Evolutionary conservation across 2,113 vertebrate genomes (phyloP).

Genomic region (Neopipo cinnamomea): DNA sequence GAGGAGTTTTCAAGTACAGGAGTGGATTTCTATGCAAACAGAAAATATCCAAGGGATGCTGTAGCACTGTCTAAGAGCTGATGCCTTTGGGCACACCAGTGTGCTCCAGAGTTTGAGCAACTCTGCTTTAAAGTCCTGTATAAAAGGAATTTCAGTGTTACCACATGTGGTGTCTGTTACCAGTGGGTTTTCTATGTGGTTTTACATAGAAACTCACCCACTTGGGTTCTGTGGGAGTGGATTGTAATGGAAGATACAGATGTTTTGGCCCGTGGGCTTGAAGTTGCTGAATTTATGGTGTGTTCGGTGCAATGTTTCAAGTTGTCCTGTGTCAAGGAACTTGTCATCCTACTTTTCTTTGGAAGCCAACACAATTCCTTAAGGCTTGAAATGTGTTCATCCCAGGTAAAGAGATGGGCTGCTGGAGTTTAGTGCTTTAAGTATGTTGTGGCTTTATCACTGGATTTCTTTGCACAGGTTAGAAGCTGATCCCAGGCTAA

Average conservation of each 20-base stretch:
- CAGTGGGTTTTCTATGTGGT: background rate
- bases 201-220: background rate
- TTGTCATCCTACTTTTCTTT: background rate
- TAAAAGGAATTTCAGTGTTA: background rate
- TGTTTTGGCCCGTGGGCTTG: background rate
- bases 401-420: background rate
- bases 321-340: background rate
- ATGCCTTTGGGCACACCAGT: background rate
- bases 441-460: background rate
- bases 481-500: background rate
- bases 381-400: background rate
- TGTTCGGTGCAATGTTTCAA: background rate
- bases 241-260: background rate
- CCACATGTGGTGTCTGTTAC: background rate
- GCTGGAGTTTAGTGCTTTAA: background rate
- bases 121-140: background rate
- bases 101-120: background rate
- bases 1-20: background rate
- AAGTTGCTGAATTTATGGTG: background rate
- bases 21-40: background rate
- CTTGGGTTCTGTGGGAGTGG: background rate
- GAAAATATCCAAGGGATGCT: background rate
- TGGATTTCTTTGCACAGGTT: background rate
- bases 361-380: background rate
- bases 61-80: background rate